Base-by-base conservation (phyloP, 2,797 vertebrate species). In the Parotocinclus haroldoi region DNA sequence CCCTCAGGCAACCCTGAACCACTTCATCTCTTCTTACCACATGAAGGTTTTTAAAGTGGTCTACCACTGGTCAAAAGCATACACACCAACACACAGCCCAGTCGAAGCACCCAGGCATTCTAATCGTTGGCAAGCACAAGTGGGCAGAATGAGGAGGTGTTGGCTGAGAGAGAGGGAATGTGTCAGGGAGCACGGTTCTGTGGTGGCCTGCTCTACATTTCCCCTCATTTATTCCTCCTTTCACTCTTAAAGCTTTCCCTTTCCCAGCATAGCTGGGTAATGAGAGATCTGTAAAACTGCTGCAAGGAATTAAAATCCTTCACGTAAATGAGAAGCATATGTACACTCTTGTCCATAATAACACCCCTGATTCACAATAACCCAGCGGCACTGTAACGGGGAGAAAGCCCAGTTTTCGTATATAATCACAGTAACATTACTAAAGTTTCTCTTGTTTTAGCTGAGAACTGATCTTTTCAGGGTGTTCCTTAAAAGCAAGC, bases 381-480 rank as follows among this genome's bases (percentile, higher is more conserved):
- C 68, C 89, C 87, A 60, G 88, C 85, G 82, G 88, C 88, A 69
- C 81, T 17, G 81, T 82, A 84, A 84, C 87, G 56, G 68, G 42
- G 69, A 42, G 56, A 42, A 39, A 59, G 86, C 9, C 38, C 5
- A 5, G 27, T 27, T 27, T 27, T 92, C 76, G 91, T 87, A 89
- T 90, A 88, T 87, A 89, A 91, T 92, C 87, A 84, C 88, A 89
- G 90, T 90, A 90, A 93, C 89, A 89, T 89, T 87, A 5, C 89
- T n/a, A n/a, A 89, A 90, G 91, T 92, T 92, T 93, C 92, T 93
- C 90, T 92, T 92, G 91, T 91, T 91, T 82, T 92, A 92, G 92
- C 91, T 89, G 89, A 87, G 72, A 68, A 62, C 54, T 84, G 87
- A 90, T 81, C 82, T 88, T 71, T 72, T n/a, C 45, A 44, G 49